phyloP scores from a whole-genome alignment of 2,113 vertebrate genomes.

The Propithecus coquereli region DNA sequence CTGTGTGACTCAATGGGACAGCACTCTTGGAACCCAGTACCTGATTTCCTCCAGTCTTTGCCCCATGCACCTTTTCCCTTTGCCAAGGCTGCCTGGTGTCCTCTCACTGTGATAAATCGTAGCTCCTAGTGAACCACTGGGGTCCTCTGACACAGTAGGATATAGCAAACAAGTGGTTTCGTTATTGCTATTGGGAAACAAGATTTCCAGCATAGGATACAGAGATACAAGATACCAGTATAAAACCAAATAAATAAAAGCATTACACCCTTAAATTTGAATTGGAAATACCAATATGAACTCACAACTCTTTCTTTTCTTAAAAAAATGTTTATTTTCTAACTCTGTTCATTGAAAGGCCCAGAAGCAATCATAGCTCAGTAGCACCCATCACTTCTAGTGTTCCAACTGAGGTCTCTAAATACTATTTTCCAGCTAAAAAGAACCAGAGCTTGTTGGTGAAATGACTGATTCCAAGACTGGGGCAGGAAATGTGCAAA shows the following conservation, averaged over 20 bases:
- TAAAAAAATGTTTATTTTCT: background rate
- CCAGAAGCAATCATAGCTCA: background rate
- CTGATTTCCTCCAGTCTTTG: background rate
- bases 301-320: background rate
- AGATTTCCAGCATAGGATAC: background rate
- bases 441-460: background rate
- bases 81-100: background rate
- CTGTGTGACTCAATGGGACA: background rate
- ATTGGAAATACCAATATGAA: background rate
- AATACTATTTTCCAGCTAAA: background rate
- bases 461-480: background rate
- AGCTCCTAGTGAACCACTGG: background rate
- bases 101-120: background rate
- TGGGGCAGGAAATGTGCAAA: background rate
- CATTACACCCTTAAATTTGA: background rate
- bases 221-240: background rate
- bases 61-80: background rate
- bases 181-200: background rate
- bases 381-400: background rate
- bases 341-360: background rate
- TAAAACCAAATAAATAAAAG: background rate
- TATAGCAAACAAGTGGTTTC: background rate
- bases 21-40: background rate
- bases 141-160: background rate
- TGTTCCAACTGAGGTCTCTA: background rate